Conservation (phyloP, 2,797 vertebrate genomes). For the Aulostomus chinensis region DNA sequence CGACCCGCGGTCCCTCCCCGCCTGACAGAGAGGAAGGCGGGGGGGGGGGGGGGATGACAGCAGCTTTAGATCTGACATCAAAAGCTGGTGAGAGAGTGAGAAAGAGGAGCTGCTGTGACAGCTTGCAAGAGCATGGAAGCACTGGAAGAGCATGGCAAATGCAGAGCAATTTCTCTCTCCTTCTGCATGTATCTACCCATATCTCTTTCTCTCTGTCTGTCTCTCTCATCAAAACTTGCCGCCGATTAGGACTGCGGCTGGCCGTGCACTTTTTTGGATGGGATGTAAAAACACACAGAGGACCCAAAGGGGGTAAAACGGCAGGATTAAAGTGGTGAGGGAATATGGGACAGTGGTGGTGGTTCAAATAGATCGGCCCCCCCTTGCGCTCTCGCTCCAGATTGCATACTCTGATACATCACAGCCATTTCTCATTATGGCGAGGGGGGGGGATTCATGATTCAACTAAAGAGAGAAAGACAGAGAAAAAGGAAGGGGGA, state of each 20-base stretch:
- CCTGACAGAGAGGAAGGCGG: conserved; percentile 55
- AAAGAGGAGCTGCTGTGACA: conserved; percentile 57
- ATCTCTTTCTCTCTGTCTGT: conserved; percentile 32
- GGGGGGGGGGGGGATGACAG: conserved; percentile 64
- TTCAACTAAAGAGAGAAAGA: conserved; percentile 57
- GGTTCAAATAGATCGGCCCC: conserved; percentile 68
- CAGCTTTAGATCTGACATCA: conserved; percentile 80
- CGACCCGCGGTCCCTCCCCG: conserved; percentile 66
- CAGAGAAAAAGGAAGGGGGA: conserved; percentile 21
- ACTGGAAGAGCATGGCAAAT: conserved; percentile 68
- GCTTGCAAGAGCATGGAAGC: too few relatives aligned
- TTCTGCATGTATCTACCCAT: conserved; percentile 49
- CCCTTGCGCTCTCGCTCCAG: conserved; percentile 46
- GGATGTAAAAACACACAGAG: conserved; percentile 72
- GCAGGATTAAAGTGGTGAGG: conserved; percentile 75
- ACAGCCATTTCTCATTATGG: conserved; percentile 76
- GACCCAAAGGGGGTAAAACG: conserved; percentile 72
- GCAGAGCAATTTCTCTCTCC: conserved; percentile 46
- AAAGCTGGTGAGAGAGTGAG: conserved; percentile 64
- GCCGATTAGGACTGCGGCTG: conserved; percentile 75
- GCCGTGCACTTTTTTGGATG: conserved; percentile 56
- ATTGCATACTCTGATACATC: conserved; percentile 76
- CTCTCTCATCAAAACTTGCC: conserved; percentile 72
- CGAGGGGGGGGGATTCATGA: conserved; percentile 65
- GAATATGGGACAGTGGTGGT: conserved; percentile 52